Evolutionary conservation across 1,140 invertebrate species (phyloP), one percentile per base, ranked within the genome.

Genomic region (Archivesica marissinica): DNA sequence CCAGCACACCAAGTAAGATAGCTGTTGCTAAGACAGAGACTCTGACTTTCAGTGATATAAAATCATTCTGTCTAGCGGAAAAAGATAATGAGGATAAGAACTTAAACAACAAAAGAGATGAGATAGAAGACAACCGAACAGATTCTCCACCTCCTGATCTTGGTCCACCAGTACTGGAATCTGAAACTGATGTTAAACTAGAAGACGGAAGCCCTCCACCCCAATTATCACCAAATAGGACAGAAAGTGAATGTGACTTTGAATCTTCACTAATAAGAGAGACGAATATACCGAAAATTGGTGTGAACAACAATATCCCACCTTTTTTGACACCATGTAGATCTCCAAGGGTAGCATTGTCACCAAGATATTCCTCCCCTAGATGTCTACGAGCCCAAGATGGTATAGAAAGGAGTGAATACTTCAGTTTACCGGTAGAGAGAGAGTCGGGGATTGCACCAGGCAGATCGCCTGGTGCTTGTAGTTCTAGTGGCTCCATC

Each of bases 121-220:
- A 64, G 30, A 33, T 30, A 44, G 56, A 23, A 15, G 25, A 66
- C 1, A 50, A 66, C 20, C 35, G 25, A 50, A 0, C 38, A 50
- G 39, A 77, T 23, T 64, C 68, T 4, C 85, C 86, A 2, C 88
- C 89, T 15, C 89, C 89, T 64, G 89, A 89, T 64, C 85, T 90
- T 64, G 88, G 88, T 23, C 89, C 89, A 9, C 88, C 81, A 61
- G 88, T 89, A n/a, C 78, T 76, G 23, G 74, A 81, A 23, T 76
- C 38, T 17, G 30, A 59, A 28, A 35, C 50, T 20, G 30, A 64
- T 25, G 64, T 70, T 15, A 50, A 50, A 85, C 25, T 56, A 15
- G 23, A 74, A 20, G 80, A 85, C 23, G 23, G 25, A 39, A 77
- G 47, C 44, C 35, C 35, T 56, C 82, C 82, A 38, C 82, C 82